phyloP scores from a whole-genome alignment of 2,797 vertebrate species.

The Taenioides sp. region DNA sequence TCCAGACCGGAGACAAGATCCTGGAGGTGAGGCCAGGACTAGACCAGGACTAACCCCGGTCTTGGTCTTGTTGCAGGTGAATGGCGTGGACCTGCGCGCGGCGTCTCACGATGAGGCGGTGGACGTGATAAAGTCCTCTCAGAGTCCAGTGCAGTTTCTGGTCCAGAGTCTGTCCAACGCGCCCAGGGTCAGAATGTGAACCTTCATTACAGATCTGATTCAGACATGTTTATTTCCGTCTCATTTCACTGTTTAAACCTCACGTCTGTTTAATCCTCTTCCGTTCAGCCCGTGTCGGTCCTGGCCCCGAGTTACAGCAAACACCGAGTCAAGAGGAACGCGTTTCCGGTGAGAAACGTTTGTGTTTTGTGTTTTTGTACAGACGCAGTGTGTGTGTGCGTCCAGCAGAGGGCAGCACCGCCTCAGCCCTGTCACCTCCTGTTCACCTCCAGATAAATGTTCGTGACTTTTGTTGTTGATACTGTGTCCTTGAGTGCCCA shows the following conservation, averaged over 20 bases:
- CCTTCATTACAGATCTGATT: too few species aligned
- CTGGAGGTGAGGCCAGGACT: constrained; percentile 75
- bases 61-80: constrained; percentile 74
- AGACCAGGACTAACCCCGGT: not conserved
- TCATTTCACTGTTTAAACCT: too few species aligned
- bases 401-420: constrained; percentile 43
- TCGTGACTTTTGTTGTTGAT: too few species aligned
- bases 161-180: constrained; percentile 87
- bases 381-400: not conserved
- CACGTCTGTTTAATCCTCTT: too few species aligned
- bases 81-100: constrained; percentile 85
- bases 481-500: too few species aligned
- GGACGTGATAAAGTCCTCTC: constrained; percentile 86
- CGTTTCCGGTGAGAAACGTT: constrained; percentile 51
- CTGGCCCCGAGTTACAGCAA: constrained; percentile 48
- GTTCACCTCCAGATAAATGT: too few species aligned
- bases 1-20: constrained; percentile 98
- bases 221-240: too few species aligned
- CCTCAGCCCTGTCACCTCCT: too few species aligned
- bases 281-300: constrained; percentile 63
- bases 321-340: constrained; percentile 29
- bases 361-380: too few species aligned
- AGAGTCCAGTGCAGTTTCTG: constrained; percentile 88
- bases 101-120: constrained; percentile 92
- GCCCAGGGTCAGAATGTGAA: constrained; percentile 84